Conservation (phyloP, 2,888 invertebrate species). For the Ormia ochracea region DNA sequence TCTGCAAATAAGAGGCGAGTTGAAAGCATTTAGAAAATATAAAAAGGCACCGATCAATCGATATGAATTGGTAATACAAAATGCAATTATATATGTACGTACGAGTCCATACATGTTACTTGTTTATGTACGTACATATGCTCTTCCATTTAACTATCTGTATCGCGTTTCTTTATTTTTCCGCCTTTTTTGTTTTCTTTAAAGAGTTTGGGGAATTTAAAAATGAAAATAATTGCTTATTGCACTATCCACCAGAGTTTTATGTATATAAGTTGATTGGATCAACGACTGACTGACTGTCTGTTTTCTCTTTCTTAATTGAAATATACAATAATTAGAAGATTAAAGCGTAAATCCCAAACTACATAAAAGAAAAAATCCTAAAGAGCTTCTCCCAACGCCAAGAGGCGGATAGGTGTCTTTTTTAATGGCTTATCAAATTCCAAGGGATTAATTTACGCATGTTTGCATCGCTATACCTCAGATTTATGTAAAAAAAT, state of each 20-base stretch:
- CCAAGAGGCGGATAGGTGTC: neutral
- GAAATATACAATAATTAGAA: constrained; percentile 30
- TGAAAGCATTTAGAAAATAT: neutral
- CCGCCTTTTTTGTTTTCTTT: neutral
- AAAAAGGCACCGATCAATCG: neutral
- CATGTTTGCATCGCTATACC: neutral
- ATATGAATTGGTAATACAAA: constrained; percentile 28
- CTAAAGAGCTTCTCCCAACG: neutral
- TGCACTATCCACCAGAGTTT: neutral
- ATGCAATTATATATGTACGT: too few species aligned
- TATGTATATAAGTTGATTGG: neutral
- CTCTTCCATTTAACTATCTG: neutral
- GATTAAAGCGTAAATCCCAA: constrained; percentile 24
- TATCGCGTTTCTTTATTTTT: neutral
- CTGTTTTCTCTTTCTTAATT: constrained; percentile 35
- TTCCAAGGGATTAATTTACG: constrained; percentile 39
- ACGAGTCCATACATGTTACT: neutral
- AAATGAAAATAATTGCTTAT: constrained; percentile 17
- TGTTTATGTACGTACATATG: too few species aligned
- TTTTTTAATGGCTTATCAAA: constrained; percentile 22
- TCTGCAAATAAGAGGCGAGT: constrained; percentile 4
- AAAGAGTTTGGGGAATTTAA: constrained; percentile 50
- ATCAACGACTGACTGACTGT: constrained; percentile 13
- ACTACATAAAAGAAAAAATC: neutral
- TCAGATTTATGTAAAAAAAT: too few species aligned